Evolutionary conservation across 2,797 vertebrate genomes (phyloP).

Genomic region (Echeneis naucrates): DNA sequence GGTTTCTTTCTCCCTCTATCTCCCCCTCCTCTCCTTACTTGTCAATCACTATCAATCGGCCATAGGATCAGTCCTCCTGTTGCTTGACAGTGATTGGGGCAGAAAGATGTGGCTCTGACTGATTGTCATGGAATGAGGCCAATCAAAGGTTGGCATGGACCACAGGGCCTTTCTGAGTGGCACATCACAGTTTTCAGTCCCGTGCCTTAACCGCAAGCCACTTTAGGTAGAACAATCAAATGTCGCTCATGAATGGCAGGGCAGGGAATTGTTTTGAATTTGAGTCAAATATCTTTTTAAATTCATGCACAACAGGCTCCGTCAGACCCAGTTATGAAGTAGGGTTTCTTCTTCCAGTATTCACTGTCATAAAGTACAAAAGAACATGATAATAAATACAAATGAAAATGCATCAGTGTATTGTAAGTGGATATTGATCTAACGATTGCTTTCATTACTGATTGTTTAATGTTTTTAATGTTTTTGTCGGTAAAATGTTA

Average conservation of each 20-base stretch:
- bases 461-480: not conserved
- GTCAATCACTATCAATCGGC: constrained; percentile 65
- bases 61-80: constrained; percentile 61
- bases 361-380: constrained; percentile 20
- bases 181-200: constrained; percentile 27
- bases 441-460: constrained; percentile 2
- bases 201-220: constrained; percentile 43
- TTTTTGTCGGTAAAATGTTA: not conserved
- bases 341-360: constrained; percentile 20
- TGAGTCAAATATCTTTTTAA: constrained; percentile 57
- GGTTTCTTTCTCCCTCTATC: constrained; percentile 56
- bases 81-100: constrained; percentile 63
- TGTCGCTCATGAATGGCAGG: constrained; percentile 55
- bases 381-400: constrained; percentile 16
- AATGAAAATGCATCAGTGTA: not conserved
- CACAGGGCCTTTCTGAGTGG: constrained; percentile 25
- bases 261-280: constrained; percentile 64
- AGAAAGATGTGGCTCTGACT: constrained; percentile 45
- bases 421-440: not conserved
- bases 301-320: constrained; percentile 44
- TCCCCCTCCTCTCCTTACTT: constrained; percentile 39
- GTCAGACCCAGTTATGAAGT: constrained; percentile 31
- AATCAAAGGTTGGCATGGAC: constrained; percentile 58
- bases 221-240: constrained; percentile 57
- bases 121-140: constrained; percentile 66